Evolutionary conservation across 2,113 vertebrate species (phyloP).

Genomic region (Alethe diademata): DNA sequence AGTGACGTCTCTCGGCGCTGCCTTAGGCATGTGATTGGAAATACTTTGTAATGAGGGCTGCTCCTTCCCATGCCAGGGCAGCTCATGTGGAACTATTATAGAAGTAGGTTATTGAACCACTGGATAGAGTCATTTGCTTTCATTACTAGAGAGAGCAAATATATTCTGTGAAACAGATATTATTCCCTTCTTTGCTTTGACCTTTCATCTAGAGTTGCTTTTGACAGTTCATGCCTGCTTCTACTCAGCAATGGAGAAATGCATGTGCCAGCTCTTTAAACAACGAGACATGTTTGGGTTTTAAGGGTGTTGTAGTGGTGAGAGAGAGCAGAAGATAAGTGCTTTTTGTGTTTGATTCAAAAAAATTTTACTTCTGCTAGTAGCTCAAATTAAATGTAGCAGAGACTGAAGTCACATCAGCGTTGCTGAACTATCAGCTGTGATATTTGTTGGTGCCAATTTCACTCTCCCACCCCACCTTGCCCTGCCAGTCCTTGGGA

Average conservation of each 20-base stretch:
- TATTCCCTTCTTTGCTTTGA: conserved; percentile 3
- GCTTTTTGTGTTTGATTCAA: neutral
- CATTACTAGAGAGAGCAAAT: conserved; percentile 1
- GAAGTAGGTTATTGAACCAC: neutral
- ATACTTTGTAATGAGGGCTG: neutral
- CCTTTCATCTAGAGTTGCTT: conserved; percentile 33
- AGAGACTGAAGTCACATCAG: neutral
- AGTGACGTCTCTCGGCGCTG: neutral
- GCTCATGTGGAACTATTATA: neutral
- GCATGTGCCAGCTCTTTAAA: neutral
- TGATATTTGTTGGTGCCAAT: neutral
- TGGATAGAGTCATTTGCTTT: neutral
- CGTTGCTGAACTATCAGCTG: neutral
- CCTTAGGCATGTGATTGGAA: conserved; percentile 32
- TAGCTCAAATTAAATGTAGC: neutral
- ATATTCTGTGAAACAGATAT: neutral
- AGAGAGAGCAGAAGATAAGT: neutral
- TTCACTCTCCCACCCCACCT: neutral
- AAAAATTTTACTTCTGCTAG: neutral
- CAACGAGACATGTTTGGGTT: neutral
- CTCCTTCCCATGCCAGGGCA: neutral
- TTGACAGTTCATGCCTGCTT: conserved; percentile 45
- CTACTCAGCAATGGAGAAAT: conserved; percentile 1
- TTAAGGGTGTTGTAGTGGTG: neutral
- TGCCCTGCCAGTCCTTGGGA: neutral